Base-by-base conservation (phyloP, 1,140 invertebrate genomes). In the Araneus ventricosus region DNA sequence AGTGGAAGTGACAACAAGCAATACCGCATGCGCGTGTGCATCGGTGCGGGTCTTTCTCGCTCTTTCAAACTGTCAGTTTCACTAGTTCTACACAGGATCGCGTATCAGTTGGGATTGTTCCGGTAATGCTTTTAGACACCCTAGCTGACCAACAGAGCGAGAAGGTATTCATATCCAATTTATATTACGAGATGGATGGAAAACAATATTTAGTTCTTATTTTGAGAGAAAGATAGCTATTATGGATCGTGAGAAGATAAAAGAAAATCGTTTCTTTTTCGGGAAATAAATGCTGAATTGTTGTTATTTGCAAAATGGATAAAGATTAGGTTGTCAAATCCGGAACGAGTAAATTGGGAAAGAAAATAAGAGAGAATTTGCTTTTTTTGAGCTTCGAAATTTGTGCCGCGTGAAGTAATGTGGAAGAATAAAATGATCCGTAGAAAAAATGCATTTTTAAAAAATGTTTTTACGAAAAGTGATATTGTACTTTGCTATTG, bases 1-100 rank as follows among this genome's bases (percentile, higher is more conserved):
- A 86, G 27, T 86, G 84, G 52, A 86, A 86, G 57, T 86, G 84
- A 86, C 84, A 86, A 86, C 84, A 57, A 57, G 84, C 84, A 57
- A 86, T 59, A 86, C 27, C 20, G 84, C 52, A 14, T 22, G 30
- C 30, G 52, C n/a, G 52, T 27, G 52, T 57, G 52, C 52, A 59
- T 3, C 52, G 41, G 22, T 24, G 84, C 41, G 41, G 5, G 20
- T 20, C 45, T 86, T 86, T 57, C 30, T 27, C 84, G 61, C 52
- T 86, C 52, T 24, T 86, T 34, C 84, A 59, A 59, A 10, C 52
- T 86, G 84, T 86, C 84, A 86, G 84, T 59, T 86, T 24, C 84
- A 86, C 52, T 59, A 34, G n/a, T 57, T 17, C n/a, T 20, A 24
- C 30, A 30, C 30, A n/a, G 52, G 52, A 86, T 61, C 3, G 84